Percentiles rank a stretch among this genome's conserved stretches.
These are phyloP conservation scores for Emys orbicularis DNA, from an alignment of 2,797 vertebrate species.

Conservation along the genomic window DNA sequence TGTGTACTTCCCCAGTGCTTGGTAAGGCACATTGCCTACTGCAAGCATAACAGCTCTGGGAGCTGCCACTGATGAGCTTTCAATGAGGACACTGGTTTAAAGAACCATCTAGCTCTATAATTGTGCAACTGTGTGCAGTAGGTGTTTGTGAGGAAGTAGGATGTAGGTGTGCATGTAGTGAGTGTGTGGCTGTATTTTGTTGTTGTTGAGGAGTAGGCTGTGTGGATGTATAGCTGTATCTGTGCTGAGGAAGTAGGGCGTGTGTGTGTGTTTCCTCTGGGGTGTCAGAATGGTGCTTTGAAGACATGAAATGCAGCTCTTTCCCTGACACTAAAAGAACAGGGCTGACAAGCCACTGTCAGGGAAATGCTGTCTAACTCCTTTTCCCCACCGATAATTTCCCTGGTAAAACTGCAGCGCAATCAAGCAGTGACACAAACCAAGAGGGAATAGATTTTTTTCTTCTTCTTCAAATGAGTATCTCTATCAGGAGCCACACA, in stretches of 20 bases:
- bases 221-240: not conserved
- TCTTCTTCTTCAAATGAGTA: not conserved
- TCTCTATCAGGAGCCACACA: slow-evolving; percentile 44
- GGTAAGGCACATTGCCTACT: not conserved
- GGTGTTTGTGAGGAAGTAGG: rapidly evolving
- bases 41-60: not conserved
- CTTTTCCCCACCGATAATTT: slow-evolving; percentile 64
- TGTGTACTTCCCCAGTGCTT: not conserved
- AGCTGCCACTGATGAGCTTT: not conserved
- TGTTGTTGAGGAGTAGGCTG: not conserved
- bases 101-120: not conserved
- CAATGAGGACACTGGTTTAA: rapidly evolving
- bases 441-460: slow-evolving; percentile 47
- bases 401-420: slow-evolving; percentile 66
- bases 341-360: slow-evolving; percentile 72
- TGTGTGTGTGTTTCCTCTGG: not conserved
- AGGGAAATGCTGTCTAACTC: slow-evolving; percentile 66
- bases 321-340: slow-evolving; percentile 59
- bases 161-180: rapidly evolving
- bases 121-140: not conserved
- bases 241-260: not conserved
- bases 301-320: slow-evolving; percentile 19
- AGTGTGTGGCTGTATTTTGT: rapidly evolving
- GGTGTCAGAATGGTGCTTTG: slow-evolving; percentile 39
- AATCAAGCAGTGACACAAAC: slow-evolving; percentile 71